phyloP scores from a whole-genome alignment of 2,113 vertebrate genomes.

The Grus americana region DNA sequence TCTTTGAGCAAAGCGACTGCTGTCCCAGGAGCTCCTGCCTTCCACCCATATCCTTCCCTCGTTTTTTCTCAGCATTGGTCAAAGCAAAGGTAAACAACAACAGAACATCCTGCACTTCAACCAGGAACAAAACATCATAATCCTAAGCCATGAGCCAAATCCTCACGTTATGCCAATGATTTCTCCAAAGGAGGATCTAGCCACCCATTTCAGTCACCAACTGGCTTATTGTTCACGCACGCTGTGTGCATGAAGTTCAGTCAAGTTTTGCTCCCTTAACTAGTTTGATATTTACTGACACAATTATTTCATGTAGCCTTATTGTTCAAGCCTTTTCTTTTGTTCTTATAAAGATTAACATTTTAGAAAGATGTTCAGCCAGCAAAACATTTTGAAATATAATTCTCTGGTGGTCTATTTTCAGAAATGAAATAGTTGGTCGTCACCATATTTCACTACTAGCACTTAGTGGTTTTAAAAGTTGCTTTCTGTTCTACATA shows the following conservation, averaged over 20 bases:
- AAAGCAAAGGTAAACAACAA: background rate
- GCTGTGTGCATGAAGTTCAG: background rate
- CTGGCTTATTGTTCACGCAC: background rate
- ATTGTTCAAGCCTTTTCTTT: background rate
- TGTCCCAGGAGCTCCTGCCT: background rate
- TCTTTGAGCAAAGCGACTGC: background rate
- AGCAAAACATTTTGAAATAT: background rate
- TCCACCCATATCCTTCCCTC: background rate
- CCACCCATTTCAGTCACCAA: background rate
- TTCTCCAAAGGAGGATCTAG: background rate
- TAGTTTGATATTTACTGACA: background rate
- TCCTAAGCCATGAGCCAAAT: background rate
- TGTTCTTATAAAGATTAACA: slow-evolving; percentile 30
- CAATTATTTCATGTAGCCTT: background rate
- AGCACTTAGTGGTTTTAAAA: slow-evolving; percentile 58
- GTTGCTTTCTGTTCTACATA: slow-evolving; percentile 34
- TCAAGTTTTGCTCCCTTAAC: background rate
- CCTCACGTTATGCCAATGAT: background rate
- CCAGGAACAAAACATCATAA: background rate
- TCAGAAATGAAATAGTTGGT: slow-evolving; percentile 30
- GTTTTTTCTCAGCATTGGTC: background rate
- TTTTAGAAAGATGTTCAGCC: background rate
- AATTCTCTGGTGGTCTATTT: slow-evolving; percentile 26
- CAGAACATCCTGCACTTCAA: background rate
- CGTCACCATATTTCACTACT: slow-evolving; percentile 11